Percentiles rank a stretch among this genome's conserved stretches.
These are phyloP conservation scores for Eurytoma californica DNA, from an alignment of 2,888 invertebrate genomes.

Conservation along the genomic window DNA sequence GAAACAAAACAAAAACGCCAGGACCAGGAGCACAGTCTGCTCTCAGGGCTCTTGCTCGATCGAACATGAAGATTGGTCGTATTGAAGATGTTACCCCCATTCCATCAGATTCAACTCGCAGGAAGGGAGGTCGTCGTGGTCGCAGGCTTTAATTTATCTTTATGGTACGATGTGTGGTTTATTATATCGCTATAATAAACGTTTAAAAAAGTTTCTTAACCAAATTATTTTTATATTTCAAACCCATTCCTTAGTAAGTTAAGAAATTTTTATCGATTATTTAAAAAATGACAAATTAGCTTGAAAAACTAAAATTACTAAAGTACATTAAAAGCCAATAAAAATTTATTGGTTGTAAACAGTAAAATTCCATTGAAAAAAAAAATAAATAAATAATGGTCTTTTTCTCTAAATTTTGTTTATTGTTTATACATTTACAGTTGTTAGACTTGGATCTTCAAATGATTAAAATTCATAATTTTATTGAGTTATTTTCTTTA, in stretches of 20 bases:
- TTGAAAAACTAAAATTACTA: no score
- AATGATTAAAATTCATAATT: conserved; percentile 4
- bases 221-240: conserved; percentile 56
- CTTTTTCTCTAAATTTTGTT: background rate
- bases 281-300: no score
- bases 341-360: background rate
- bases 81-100: conserved; percentile 99
- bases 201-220: conserved; percentile 56
- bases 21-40: conserved; percentile 99
- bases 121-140: conserved; percentile 99
- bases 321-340: no score
- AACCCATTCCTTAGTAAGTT: conserved; percentile 15
- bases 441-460: background rate
- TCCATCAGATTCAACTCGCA: conserved; percentile 98
- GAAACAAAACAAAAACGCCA: conserved; percentile 98
- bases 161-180: conserved; percentile 48
- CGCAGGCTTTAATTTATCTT: conserved; percentile 92
- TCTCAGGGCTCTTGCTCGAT: conserved; percentile 97
- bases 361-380: background rate
- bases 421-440: no score
- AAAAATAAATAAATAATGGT: no score
- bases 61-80: conserved; percentile 99
- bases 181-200: conserved; percentile 62
- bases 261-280: background rate
- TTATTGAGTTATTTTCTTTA: background rate